Conservation (phyloP, 2,113 vertebrate genomes). For the Ophthalmolycus amberensis region DNA sequence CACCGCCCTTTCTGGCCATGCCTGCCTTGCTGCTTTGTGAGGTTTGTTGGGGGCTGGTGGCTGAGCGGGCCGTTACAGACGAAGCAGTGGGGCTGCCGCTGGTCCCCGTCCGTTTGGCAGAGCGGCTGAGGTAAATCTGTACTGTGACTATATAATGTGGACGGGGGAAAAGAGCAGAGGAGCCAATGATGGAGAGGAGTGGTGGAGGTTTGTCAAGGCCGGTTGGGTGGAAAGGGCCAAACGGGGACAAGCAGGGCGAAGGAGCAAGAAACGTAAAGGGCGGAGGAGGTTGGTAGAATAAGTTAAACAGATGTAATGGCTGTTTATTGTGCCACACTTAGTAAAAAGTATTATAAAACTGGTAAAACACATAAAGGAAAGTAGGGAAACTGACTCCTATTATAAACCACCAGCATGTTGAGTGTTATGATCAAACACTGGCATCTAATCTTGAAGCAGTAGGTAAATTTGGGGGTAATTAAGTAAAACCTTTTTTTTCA, state of each 20-base stretch:
- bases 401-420: constrained; percentile 1
- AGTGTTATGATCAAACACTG: neutral
- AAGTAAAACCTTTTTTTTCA: neutral
- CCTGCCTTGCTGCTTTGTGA: constrained; percentile 73
- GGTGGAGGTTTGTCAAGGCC: constrained; percentile 71
- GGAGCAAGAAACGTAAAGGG: constrained; percentile 21
- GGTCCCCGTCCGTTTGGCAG: constrained; percentile 78
- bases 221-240: constrained; percentile 63
- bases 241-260: constrained; percentile 40
- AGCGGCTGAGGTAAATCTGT: constrained; percentile 84
- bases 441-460: neutral
- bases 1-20: constrained; percentile 68
- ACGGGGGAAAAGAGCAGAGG: constrained; percentile 62
- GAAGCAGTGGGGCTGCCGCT: constrained; percentile 67
- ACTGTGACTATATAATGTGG: constrained; percentile 82
- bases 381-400: neutral
- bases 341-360: constrained; percentile 32
- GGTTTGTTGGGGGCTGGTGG: constrained; percentile 59
- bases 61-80: constrained; percentile 67
- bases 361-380: constrained; percentile 38
- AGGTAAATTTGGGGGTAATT: neutral
- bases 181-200: constrained; percentile 64
- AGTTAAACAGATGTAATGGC: constrained; percentile 50
- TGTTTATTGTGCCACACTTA: constrained; percentile 19
- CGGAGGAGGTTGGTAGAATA: constrained; percentile 45